phyloP scores from a whole-genome alignment of 2,797 vertebrate species.

The Varecia variegata region DNA sequence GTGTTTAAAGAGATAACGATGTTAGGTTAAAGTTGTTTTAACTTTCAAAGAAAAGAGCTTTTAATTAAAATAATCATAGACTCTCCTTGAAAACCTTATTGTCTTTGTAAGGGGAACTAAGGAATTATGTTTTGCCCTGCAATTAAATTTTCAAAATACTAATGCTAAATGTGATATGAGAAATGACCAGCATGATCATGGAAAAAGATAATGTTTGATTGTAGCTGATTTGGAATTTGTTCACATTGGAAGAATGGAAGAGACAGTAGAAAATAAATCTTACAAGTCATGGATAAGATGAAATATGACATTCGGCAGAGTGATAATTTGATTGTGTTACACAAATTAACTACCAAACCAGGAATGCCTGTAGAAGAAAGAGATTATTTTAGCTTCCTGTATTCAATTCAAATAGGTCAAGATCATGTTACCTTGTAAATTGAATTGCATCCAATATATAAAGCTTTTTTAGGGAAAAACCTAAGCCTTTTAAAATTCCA shows the following conservation, averaged over 20 bases:
- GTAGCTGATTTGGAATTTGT: constrained; percentile 35
- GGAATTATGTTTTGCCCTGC: not conserved
- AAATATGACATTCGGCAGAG: not conserved
- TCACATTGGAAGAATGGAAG: not conserved
- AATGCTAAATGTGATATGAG: not conserved
- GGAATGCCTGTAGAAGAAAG: not conserved
- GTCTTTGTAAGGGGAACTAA: constrained; percentile 36
- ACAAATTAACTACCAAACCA: constrained; percentile 38
- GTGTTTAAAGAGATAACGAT: constrained; percentile 36
- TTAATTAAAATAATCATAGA: constrained; percentile 36
- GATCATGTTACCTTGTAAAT: constrained; percentile 33
- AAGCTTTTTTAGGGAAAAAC: not conserved
- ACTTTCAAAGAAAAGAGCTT: constrained; percentile 38
- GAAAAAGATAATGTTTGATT: not conserved
- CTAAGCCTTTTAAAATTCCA: not conserved
- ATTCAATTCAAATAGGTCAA: constrained; percentile 53
- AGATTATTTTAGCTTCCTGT: constrained; percentile 52
- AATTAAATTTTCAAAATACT: constrained; percentile 48
- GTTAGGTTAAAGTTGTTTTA: constrained; percentile 36
- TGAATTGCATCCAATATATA: not conserved
- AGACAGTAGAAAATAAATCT: not conserved
- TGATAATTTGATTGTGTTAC: not conserved
- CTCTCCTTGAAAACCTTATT: constrained; percentile 26
- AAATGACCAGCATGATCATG: not conserved
- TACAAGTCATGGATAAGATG: constrained; percentile 9